Conservation (phyloP, 2,113 vertebrate genomes). For the Fulmarus glacialis region DNA sequence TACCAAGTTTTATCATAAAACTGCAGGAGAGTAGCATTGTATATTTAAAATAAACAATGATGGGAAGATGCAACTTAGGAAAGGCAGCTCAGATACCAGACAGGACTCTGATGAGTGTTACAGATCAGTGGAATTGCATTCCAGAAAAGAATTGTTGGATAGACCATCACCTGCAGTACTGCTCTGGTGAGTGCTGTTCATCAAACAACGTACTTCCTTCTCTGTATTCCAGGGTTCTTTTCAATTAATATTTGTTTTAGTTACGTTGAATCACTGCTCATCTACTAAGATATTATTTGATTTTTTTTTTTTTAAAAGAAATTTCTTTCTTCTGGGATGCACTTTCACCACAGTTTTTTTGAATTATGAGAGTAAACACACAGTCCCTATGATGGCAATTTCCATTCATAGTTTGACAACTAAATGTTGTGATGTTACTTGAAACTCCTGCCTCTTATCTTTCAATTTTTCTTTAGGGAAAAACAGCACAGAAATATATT, state of each 20-base stretch:
- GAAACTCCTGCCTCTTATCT: conserved; percentile 60
- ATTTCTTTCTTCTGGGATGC: neutral
- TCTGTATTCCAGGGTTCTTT: neutral
- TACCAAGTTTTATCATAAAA: neutral
- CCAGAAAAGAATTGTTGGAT: neutral
- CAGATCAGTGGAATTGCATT: neutral
- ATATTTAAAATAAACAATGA: neutral
- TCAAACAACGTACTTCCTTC: neutral
- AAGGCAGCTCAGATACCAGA: neutral
- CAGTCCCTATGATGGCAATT: conserved; percentile 48
- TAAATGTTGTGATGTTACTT: conserved; percentile 58
- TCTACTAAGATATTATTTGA: neutral
- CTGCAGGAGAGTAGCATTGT: neutral
- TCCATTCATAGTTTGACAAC: conserved; percentile 59
- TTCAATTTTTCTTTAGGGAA: conserved; percentile 63
- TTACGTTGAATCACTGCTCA: neutral
- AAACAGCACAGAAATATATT: conserved; percentile 51
- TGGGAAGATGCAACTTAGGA: neutral
- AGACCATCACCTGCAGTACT: neutral
- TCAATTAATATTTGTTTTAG: conserved; percentile 16
- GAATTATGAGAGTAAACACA: neutral
- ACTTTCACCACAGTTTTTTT: conserved; percentile 12
- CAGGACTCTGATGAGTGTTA: fast-evolving
- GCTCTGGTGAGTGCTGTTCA: neutral
- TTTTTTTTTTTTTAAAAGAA: neutral